Base-by-base conservation (phyloP, 2,888 invertebrate genomes). In the Smittia sp. region DNA sequence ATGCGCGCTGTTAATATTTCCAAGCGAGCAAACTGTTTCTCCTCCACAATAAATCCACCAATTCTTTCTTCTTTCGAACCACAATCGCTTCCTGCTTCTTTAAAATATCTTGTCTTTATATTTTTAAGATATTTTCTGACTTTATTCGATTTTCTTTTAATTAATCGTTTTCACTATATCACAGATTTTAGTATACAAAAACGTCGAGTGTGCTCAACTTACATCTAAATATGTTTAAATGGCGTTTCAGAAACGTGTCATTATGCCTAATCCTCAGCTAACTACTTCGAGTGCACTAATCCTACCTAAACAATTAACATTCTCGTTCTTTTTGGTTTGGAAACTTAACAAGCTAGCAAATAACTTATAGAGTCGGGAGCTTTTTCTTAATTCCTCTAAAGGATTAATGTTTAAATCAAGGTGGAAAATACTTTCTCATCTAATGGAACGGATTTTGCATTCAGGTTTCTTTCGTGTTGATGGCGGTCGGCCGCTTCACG, bases 361-460 rank as follows among this genome's bases (percentile, higher is more conserved):
- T 58, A 58, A 58, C 11, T 58, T 58, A n/a, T n/a, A 58, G 22
- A 22, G 18, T n/a, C 22, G 9, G 58, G 58, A 58, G n/a, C 15
- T 20, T 58, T 9, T 58, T 58, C 58, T 18, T 46, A 46, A 46
- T 46, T 46, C 46, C 46, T 46, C 39, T 46, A 11, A 6, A 6
- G 15, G 46, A 46, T 46, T n/a, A 46, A 3, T 46, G 7, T 58
- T 63, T 25, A 27, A 63, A 62, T 7, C 32, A 66, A 18, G n/a
- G 6, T 67, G 38, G 15, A 63, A 63, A 63, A 63, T 63, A 63
- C 63, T 63, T 63, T 58, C 22, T 65, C 32, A 67, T 25, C 39
- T 67, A 11, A 38, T 52, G 69, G 69, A 69, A 69, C 69, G 69
- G 69, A 25, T 69, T 67, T 13, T 13, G 15, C 38, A 39, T 67